Evolutionary conservation across 2,888 invertebrate genomes (phyloP).

Genomic region (Yponomeuta sedellus): DNA sequence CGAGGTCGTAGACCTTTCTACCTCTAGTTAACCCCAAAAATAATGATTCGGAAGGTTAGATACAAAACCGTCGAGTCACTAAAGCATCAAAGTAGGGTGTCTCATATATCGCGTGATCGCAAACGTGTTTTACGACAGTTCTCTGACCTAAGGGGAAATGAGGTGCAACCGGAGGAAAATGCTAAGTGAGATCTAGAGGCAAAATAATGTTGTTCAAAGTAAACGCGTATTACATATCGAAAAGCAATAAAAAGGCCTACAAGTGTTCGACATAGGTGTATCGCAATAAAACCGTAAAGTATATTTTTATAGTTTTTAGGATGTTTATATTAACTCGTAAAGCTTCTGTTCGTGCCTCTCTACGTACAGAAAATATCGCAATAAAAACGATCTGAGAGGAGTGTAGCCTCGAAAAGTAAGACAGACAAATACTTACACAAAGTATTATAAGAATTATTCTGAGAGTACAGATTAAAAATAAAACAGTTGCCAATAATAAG

Average conservation of each 20-base stretch:
- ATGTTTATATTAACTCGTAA: conserved; percentile 3
- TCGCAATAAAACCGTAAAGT: neutral
- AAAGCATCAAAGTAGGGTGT: neutral
- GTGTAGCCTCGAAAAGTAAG: conserved; percentile 1
- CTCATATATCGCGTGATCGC: neutral
- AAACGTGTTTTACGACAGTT: neutral
- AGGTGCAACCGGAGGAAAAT: neutral
- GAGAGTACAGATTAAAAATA: neutral
- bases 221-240: neutral
- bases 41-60: neutral
- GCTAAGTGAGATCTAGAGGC: neutral
- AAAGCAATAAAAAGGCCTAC: neutral
- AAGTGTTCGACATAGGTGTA: neutral
- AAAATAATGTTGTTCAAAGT: neutral
- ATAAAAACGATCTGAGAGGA: neutral
- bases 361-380: neutral
- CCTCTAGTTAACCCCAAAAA: neutral
- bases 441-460: neutral
- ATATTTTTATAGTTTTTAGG: conserved; percentile 1
- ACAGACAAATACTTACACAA: neutral
- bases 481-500: conserved; percentile 8
- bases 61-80: neutral
- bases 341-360: neutral
- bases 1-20: neutral
- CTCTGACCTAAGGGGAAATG: neutral